Evolutionary conservation across 2,113 vertebrate species (phyloP).

Genomic region (Ammodytes dubius): DNA sequence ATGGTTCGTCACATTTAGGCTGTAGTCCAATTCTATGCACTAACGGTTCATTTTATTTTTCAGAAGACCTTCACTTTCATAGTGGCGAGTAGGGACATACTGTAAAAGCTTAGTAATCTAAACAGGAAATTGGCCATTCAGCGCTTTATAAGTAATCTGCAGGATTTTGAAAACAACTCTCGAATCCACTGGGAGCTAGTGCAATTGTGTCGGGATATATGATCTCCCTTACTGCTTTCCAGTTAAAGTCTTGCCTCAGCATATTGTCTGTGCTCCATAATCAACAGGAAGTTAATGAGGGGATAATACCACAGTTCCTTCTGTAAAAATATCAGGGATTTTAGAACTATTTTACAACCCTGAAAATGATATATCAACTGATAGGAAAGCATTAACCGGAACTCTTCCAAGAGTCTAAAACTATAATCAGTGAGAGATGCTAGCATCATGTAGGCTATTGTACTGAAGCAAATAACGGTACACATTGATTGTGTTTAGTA

Average conservation of each 20-base stretch:
- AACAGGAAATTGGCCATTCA: slow-evolving; percentile 43
- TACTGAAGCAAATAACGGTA: too few species aligned
- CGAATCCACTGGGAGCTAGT: slow-evolving; percentile 16
- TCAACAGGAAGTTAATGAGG: slow-evolving; percentile 12
- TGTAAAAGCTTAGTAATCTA: slow-evolving; percentile 39
- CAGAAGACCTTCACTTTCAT: background rate
- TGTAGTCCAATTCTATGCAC: background rate
- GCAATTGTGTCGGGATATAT: slow-evolving; percentile 28
- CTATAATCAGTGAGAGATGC: background rate
- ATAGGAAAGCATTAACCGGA: background rate
- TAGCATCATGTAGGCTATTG: background rate
- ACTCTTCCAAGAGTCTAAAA: background rate
- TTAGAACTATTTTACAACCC: slow-evolving; percentile 1
- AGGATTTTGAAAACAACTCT: slow-evolving; percentile 26
- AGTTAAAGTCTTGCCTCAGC: slow-evolving; percentile 12
- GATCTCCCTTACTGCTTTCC: slow-evolving; percentile 9
- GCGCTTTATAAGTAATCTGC: slow-evolving; percentile 39
- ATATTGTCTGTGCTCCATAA: slow-evolving; percentile 16
- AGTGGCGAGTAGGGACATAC: slow-evolving; percentile 3
- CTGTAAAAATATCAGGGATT: background rate
- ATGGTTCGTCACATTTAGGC: background rate
- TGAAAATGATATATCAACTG: background rate
- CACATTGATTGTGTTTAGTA: too few species aligned
- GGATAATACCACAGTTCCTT: background rate
- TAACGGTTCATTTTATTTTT: background rate